Evolutionary conservation across 2,797 vertebrate genomes (phyloP).

Genomic region (Parambassis ranga): DNA sequence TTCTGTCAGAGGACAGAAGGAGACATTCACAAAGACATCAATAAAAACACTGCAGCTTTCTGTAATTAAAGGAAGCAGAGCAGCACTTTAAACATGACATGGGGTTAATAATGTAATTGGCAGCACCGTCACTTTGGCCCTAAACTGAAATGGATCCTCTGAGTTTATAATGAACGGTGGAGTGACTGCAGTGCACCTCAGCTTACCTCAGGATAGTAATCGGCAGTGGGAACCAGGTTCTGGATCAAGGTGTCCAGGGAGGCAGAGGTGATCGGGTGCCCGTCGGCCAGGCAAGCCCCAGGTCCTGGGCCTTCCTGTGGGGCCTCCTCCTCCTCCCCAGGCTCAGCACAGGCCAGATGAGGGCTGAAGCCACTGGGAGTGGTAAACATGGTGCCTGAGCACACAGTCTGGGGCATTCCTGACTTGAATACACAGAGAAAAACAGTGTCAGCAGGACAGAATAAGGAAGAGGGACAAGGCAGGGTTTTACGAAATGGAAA

Average conservation of each 20-base stretch:
- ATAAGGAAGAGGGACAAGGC: neutral
- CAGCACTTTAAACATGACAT: conserved; percentile 13
- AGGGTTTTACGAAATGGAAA: neutral
- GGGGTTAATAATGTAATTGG: conserved; percentile 23
- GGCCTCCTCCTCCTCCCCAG: conserved; percentile 82
- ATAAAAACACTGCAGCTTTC: conserved; percentile 27
- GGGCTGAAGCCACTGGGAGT: conserved; percentile 86
- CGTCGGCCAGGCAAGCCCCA: conserved; percentile 68
- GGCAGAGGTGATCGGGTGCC: conserved; percentile 85
- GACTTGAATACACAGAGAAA: conserved; percentile 66
- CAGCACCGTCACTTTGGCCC: neutral
- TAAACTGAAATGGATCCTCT: conserved; percentile 28
- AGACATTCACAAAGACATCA: conserved; percentile 35
- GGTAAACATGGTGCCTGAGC: conserved; percentile 86
- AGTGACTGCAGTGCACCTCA: neutral
- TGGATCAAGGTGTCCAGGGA: conserved; percentile 92
- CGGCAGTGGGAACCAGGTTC: conserved; percentile 89
- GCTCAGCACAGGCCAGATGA: conserved; percentile 82
- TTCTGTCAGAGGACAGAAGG: conserved; percentile 77
- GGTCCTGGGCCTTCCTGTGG: conserved; percentile 81
- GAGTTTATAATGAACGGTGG: conserved; percentile 1
- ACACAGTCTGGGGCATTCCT: conserved; percentile 90
- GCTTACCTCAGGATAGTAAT: conserved; percentile 91
- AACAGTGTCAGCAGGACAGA: conserved; percentile 19
- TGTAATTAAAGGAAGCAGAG: conserved; percentile 40